Percentiles rank a stretch among this genome's conserved stretches.
phyloP scores from a whole-genome alignment of 1,140 invertebrate species.

The Trissolcus basalis region DNA sequence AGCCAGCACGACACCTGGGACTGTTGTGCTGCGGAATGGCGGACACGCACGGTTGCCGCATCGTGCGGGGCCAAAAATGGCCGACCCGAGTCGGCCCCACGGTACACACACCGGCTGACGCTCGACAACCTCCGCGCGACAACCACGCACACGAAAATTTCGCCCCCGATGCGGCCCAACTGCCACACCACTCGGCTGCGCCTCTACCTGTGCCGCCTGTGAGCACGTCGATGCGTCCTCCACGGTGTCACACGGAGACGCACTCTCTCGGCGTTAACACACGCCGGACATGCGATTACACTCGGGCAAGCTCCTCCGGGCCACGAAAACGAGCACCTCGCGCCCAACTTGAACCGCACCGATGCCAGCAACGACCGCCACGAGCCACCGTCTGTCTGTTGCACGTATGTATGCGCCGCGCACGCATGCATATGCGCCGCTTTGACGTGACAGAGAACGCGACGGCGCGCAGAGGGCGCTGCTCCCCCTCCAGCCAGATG shows the following conservation, averaged over 20 bases:
- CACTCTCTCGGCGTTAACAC: too few relatives aligned
- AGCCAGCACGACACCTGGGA: slow-evolving; percentile 74
- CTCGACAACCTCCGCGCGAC: not conserved
- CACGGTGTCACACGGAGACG: slow-evolving; percentile 8
- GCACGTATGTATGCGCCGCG: slow-evolving; percentile 32
- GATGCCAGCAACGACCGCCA: slow-evolving; percentile 18
- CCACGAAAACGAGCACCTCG: not conserved
- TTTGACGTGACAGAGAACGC: slow-evolving; percentile 37
- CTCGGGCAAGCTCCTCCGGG: too few relatives aligned
- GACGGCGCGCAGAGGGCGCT: slow-evolving; percentile 30
- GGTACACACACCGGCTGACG: not conserved
- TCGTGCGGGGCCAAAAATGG: slow-evolving; percentile 81
- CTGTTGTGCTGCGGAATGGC: slow-evolving; percentile 80
- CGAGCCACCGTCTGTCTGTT: slow-evolving; percentile 43
- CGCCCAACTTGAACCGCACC: not conserved
- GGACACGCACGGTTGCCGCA: slow-evolving; percentile 82
- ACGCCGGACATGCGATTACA: too few relatives aligned
- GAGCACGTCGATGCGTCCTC: slow-evolving; percentile 25
- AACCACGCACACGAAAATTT: too few relatives aligned
- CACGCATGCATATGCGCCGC: slow-evolving; percentile 43
- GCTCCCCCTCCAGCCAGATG: not conserved
- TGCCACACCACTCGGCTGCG: too few relatives aligned
- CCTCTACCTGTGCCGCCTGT: not conserved
- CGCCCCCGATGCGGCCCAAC: too few relatives aligned
- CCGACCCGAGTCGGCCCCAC: slow-evolving; percentile 64